These are phyloP conservation scores for Colinus virginianus DNA, from an alignment of 2,113 vertebrate genomes.

Conservation along the genomic window DNA sequence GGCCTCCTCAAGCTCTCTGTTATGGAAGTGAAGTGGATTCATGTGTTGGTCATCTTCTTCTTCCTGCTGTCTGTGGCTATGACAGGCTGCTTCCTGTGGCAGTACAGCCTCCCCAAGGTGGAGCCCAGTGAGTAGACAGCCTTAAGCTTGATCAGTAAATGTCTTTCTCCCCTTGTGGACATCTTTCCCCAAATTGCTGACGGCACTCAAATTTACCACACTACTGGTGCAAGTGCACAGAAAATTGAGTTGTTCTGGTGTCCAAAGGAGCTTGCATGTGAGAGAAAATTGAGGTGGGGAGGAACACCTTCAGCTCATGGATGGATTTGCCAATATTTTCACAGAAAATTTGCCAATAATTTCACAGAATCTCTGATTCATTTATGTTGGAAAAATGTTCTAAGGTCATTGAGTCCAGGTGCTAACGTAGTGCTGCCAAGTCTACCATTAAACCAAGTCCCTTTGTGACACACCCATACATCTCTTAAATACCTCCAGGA, in stretches of 20 bases:
- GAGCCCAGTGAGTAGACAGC: conserved; percentile 68
- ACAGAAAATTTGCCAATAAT: too few species aligned
- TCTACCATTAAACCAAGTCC: not conserved
- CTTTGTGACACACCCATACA: not conserved
- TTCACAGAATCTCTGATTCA: not conserved
- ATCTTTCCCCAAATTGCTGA: not conserved
- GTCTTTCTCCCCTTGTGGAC: fast-evolving
- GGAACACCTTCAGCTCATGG: not conserved
- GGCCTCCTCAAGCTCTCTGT: conserved; percentile 53
- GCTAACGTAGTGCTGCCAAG: not conserved
- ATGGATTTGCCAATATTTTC: not conserved
- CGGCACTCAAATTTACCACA: not conserved
- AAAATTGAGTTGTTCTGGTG: not conserved
- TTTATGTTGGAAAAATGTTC: not conserved
- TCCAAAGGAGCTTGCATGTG: not conserved
- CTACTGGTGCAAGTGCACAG: not conserved
- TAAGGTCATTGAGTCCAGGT: not conserved
- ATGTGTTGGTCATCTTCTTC: conserved; percentile 80
- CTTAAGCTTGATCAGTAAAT: not conserved
- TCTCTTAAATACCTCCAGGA: not conserved
- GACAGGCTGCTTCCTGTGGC: conserved; percentile 89
- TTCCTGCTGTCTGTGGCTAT: conserved; percentile 84
- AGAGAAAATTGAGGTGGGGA: not conserved
- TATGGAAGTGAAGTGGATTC: conserved; percentile 83
- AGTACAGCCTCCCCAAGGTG: conserved; percentile 83